These are phyloP conservation scores for Emmelina monodactyla DNA, from an alignment of 2,888 invertebrate species.

Conservation along the genomic window DNA sequence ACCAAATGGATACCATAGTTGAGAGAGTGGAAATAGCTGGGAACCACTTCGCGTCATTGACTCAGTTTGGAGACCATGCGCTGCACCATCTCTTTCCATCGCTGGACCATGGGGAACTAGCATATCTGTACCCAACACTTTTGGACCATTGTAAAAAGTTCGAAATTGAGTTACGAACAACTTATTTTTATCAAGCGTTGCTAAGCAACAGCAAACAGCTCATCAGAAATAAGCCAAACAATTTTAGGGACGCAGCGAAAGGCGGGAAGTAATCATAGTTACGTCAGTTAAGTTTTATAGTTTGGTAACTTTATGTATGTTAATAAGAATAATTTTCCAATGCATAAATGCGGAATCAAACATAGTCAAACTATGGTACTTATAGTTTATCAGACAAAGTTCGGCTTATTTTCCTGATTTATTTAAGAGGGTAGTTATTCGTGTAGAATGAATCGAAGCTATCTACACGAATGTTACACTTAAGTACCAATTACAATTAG, in stretches of 20 bases:
- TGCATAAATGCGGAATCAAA: too few relatives aligned
- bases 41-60: slow-evolving; percentile 70
- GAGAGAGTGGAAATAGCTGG: slow-evolving; percentile 74
- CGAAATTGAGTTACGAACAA: slow-evolving; percentile 51
- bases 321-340: too few relatives aligned
- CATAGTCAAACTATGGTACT: too few relatives aligned
- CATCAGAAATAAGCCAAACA: slow-evolving; percentile 37
- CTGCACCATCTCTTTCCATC: slow-evolving; percentile 85
- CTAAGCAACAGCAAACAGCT: slow-evolving; percentile 70
- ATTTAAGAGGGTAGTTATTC: too few relatives aligned
- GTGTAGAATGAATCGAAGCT: too few relatives aligned
- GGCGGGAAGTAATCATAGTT: too few relatives aligned
- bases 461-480: too few relatives aligned
- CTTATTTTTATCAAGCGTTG: slow-evolving; percentile 67
- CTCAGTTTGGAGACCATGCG: slow-evolving; percentile 79
- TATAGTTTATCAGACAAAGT: too few relatives aligned
- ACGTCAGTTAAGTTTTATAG: too few relatives aligned
- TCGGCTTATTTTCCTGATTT: too few relatives aligned
- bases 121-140: slow-evolving; percentile 70
- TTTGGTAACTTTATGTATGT: too few relatives aligned
- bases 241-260: slow-evolving; percentile 37
- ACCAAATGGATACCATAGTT: slow-evolving; percentile 76
- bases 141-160: slow-evolving; percentile 72
- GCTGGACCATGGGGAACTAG: slow-evolving; percentile 76
- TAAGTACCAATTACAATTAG: too few relatives aligned